Percentiles rank a stretch among this genome's conserved stretches.
phyloP scores from a whole-genome alignment of 2,113 vertebrate genomes.

The Prunella himalayana region DNA sequence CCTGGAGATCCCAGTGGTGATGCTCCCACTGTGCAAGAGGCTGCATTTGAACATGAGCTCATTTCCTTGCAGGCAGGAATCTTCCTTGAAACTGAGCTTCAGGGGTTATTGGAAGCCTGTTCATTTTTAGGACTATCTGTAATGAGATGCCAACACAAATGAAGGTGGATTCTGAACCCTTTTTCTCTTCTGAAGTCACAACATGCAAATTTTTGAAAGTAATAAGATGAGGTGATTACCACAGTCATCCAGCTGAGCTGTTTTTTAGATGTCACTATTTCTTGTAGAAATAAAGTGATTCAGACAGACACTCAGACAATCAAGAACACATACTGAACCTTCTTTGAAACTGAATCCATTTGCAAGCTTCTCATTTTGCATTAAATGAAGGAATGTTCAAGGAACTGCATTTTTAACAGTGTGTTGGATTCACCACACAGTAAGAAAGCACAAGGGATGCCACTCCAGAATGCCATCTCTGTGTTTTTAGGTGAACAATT shows the following conservation, averaged over 20 bases:
- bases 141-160: neutral
- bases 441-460: neutral
- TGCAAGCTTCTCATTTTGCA: neutral
- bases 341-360: neutral
- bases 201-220: neutral
- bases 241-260: neutral
- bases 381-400: neutral
- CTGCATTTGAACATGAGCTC: neutral
- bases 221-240: neutral
- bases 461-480: neutral
- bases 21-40: neutral
- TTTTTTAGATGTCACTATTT: neutral
- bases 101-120: neutral
- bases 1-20: neutral
- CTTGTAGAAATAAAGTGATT: neutral
- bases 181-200: neutral
- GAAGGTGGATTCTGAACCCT: neutral
- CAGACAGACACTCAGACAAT: neutral
- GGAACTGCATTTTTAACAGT: neutral
- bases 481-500: neutral
- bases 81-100: neutral
- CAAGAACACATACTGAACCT: neutral
- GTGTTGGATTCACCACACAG: neutral
- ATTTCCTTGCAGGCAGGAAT: neutral
- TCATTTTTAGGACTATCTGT: neutral